Evolutionary conservation across 2,113 vertebrate species (phyloP), one percentile per base, ranked within the genome.

Genomic region (Dicerorhinus sumatrensis): DNA sequence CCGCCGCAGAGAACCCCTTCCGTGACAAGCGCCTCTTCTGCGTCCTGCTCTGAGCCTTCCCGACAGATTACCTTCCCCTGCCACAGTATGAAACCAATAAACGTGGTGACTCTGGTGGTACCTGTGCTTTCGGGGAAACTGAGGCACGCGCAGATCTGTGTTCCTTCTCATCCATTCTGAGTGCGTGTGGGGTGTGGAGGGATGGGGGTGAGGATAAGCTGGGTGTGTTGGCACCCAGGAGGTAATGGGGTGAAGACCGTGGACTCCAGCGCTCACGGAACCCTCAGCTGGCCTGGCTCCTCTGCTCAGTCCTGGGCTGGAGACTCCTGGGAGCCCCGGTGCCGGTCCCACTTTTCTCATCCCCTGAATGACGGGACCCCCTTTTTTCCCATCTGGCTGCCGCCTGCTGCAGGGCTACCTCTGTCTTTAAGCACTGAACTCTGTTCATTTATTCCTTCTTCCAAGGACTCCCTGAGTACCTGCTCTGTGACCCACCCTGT

Each of bases 1-100:
- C 99, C 9, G 98, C 99, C 18, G 98, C 99, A 3, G 99, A 99
- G 98, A 99, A 99, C 96, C 99, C 99, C 0, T 99, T 99, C 88
- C 98, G 98, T 1, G 98, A 98, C 91, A 98, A 98, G 91, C 97
- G 98, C 77, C 98, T 99, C 23, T 99, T 99, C 87, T 99, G 99
- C 96, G 96, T 98, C 27, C 98, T 99, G 85, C 98, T 99, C 70
- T 99, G 98, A 98, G 48, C 56, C 81, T 48, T 80, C 82, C 21
- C 1, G 33, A 46, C 20, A 31, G 75, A 33, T 67, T 54, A 20
- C n/a, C 36, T n/a, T 46, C 72, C 92, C 21, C 42, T 1, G 29
- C 48, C 72, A 17, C 91, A 94, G 14, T 82, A 46, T 46, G 82
- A 91, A 63, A 77, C 77, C 92, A 98, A 98, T 98, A 98, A 98